These are phyloP conservation scores for Glyphotaelius pellucidus DNA, from an alignment of 2,888 invertebrate species.

Conservation along the genomic window DNA sequence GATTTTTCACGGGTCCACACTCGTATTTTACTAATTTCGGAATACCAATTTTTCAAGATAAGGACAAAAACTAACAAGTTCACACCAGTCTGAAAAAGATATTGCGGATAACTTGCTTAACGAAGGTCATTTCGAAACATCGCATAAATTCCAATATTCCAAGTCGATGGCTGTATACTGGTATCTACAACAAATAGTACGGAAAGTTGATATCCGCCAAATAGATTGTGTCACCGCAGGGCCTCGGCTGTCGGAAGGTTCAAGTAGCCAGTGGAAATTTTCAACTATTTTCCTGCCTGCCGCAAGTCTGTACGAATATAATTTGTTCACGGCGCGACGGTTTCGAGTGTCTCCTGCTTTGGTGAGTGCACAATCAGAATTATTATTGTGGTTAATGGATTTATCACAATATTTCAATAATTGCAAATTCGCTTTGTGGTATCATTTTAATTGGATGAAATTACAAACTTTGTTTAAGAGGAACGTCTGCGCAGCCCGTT, in stretches of 20 bases:
- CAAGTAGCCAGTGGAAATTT: too few relatives aligned
- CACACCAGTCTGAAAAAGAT: too few relatives aligned
- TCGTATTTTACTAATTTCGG: too few relatives aligned
- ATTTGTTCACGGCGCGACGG: background rate
- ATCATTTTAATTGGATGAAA: too few relatives aligned
- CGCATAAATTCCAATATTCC: background rate
- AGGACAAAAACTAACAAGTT: background rate
- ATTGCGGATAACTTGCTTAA: background rate
- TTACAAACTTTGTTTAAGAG: too few relatives aligned
- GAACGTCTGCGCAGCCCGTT: too few relatives aligned
- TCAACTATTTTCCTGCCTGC: background rate
- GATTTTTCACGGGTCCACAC: too few relatives aligned
- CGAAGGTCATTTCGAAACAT: background rate
- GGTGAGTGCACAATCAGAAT: background rate
- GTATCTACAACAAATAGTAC: background rate
- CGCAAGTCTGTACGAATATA: background rate
- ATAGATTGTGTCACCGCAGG: background rate
- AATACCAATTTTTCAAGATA: background rate
- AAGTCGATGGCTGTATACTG: background rate
- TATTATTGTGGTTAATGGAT: too few relatives aligned
- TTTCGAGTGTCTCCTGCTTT: background rate
- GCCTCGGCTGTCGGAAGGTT: background rate
- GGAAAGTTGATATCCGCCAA: background rate
- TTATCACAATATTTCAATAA: too few relatives aligned
- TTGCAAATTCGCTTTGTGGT: too few relatives aligned